phyloP scores from a whole-genome alignment of 2,888 invertebrate species.

The Charanyca ferruginea region DNA sequence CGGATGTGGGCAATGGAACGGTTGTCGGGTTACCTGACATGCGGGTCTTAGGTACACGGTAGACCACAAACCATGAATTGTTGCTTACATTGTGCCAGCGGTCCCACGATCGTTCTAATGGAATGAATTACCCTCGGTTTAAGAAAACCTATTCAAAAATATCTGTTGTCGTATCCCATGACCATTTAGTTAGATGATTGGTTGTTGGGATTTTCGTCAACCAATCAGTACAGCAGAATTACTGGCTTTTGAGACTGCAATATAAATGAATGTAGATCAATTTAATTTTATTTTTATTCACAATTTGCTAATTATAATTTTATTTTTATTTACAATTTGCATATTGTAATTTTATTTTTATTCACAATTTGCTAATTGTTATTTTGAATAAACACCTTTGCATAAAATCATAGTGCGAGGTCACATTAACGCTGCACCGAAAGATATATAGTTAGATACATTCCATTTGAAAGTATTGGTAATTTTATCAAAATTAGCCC shows the following conservation, averaged over 20 bases:
- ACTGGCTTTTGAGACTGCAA: not conserved
- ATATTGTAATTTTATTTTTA: too few species aligned
- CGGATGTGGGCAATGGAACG: constrained; percentile 63
- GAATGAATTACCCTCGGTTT: constrained; percentile 5
- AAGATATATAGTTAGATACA: too few species aligned
- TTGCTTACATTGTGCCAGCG: constrained; percentile 11
- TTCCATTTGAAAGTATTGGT: too few species aligned
- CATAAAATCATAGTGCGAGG: too few species aligned
- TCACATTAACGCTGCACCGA: too few species aligned
- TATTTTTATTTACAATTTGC: too few species aligned
- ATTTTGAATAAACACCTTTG: too few species aligned
- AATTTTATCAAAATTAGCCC: not conserved
- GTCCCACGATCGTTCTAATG: constrained; percentile 17
- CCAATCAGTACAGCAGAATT: not conserved
- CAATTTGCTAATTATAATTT: too few species aligned
- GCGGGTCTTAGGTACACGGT: constrained; percentile 51
- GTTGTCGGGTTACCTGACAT: constrained; percentile 58
- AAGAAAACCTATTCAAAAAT: constrained; percentile 3
- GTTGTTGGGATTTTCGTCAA: not conserved
- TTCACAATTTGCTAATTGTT: too few species aligned
- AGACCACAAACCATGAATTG: constrained; percentile 29
- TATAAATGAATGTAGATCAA: too few species aligned
- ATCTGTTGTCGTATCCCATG: not conserved
- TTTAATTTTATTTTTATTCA: too few species aligned
- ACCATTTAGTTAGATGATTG: not conserved